phyloP scores from a whole-genome alignment of 2,113 vertebrate genomes.

The Rhinichthys klamathensis region DNA sequence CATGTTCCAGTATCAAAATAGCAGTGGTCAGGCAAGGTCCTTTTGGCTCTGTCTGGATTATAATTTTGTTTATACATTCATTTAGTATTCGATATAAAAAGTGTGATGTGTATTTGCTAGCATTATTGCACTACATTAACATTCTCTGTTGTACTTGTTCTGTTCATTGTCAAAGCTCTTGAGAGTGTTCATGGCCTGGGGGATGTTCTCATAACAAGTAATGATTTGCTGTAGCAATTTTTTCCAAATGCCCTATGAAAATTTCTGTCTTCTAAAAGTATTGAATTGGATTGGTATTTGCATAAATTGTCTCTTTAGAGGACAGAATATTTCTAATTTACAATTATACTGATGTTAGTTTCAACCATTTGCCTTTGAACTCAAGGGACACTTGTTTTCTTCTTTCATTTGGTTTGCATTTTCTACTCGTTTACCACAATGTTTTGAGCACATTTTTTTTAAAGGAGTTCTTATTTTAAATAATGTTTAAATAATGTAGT shows the following conservation, averaged over 20 bases:
- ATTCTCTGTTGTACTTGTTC: conserved; percentile 21
- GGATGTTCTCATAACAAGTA: conserved; percentile 5
- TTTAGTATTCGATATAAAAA: conserved; percentile 1
- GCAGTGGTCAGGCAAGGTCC: background rate
- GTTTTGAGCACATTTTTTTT: no score
- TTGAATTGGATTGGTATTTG: background rate
- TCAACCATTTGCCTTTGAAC: background rate
- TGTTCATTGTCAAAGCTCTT: conserved; percentile 29
- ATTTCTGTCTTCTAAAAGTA: background rate
- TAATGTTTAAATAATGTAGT: background rate
- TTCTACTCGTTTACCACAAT: background rate
- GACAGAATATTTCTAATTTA: background rate
- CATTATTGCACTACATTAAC: background rate
- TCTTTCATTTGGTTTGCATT: no score
- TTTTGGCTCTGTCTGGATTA: background rate
- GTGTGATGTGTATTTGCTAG: background rate
- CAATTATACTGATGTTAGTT: conserved; percentile 1
- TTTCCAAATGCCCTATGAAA: background rate
- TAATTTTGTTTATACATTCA: background rate
- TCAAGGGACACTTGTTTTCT: background rate
- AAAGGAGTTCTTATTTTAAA: background rate
- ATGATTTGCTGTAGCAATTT: conserved; percentile 14
- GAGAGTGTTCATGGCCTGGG: background rate
- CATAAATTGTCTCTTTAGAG: background rate
- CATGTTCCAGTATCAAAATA: background rate